Base-by-base conservation (phyloP, 64 coral and sea anemone genomes). In the Pachyseris speciosa region DNA sequence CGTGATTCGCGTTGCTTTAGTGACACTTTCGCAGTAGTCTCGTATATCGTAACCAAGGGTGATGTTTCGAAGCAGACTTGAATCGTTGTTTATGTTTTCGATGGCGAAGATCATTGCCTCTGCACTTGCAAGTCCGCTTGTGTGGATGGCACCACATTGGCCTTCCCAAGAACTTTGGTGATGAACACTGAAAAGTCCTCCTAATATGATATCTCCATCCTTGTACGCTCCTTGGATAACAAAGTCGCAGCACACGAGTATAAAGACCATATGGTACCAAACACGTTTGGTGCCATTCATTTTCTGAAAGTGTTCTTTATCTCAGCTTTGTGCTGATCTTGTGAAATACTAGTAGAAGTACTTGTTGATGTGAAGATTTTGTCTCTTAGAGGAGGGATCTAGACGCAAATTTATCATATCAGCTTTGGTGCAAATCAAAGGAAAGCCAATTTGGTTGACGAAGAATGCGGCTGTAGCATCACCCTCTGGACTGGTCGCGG, bases 11-110 rank as follows among this genome's bases (percentile, higher is more conserved):
- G 32, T 34, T 22, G 87, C 74, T 31, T 66, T 48, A 4, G 45
- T 13, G 2, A 30, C 24, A 20, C 41, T 31, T 19, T 88, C 67
- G n/a, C 86, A 88, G 19, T 76, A 88, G n/a, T 88, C 86, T 28
- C 86, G 69, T 2, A 88, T 76, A 44, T 88, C 86, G 22, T 88
- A 88, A 7, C 86, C 86, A 4, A 88, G 19, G 2, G 44, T 76
- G 22, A 88, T 27, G 67, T 64, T 58, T 15, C 31, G 71, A 7
- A 88, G 71, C 0, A 88, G n/a, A 33, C 71, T 57, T 12, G 17
- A 11, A 73, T 87, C 85, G 36, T 74, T 37, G 68, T 87, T 87
- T 45, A 87, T 87, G 32, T 74, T 72, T 8, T 87, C 85, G 33
- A 87, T 58, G 34, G 85, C 53, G 49, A 53, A 87, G 11, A 69